phyloP scores from a whole-genome alignment of 1,140 invertebrate genomes.

The Metopolophium dirhodum region DNA sequence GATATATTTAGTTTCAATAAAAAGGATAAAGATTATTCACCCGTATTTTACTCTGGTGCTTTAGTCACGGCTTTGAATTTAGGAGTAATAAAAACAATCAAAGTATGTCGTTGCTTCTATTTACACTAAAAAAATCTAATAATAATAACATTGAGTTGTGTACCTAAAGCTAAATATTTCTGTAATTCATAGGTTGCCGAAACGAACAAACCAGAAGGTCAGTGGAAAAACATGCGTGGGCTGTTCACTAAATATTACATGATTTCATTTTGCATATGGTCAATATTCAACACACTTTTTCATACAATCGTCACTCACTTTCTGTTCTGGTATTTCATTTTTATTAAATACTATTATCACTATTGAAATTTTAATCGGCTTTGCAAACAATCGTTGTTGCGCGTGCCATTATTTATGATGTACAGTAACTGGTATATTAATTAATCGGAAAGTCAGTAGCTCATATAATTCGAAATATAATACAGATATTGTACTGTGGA shows the following conservation, averaged over 20 bases:
- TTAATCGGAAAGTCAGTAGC: too few species aligned
- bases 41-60: constrained; percentile 77
- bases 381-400: not conserved
- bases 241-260: not conserved
- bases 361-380: not conserved
- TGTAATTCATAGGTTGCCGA: not conserved
- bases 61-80: constrained; percentile 74
- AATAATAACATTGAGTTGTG: too few species aligned
- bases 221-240: not conserved
- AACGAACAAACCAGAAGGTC: not conserved
- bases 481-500: too few species aligned
- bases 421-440: too few species aligned
- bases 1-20: constrained; percentile 72
- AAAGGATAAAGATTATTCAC: constrained; percentile 75
- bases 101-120: constrained; percentile 58
- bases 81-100: constrained; percentile 69
- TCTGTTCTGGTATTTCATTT: constrained; percentile 28
- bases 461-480: too few species aligned
- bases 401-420: too few species aligned
- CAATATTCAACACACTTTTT: not conserved
- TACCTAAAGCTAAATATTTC: not conserved
- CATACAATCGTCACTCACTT: constrained; percentile 43
- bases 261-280: constrained; percentile 2
- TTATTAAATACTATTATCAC: not conserved
- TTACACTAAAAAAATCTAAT: not conserved